Evolutionary conservation across 2,888 invertebrate genomes (phyloP), one percentile per base, ranked within the genome.

Genomic region (Lasioglossum marginatum): DNA sequence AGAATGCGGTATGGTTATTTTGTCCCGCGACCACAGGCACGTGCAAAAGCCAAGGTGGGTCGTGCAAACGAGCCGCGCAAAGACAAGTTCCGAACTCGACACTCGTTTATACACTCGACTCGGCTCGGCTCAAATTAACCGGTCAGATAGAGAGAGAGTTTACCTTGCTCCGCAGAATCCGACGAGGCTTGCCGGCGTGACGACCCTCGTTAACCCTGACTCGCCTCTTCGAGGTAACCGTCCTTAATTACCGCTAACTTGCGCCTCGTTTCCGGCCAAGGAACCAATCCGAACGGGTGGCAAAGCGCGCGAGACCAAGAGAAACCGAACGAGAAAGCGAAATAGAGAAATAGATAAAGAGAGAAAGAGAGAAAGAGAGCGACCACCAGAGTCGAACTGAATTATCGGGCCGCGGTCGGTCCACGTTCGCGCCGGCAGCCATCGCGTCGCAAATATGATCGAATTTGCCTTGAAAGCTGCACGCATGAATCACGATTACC

Each of bases 401-500:
- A 52, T 37, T 57, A 37, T 37, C 8, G 14, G n/a, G 23, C 57
- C 74, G 27, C 40, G 27, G 19, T n/a, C 77, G 23, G 66, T 52
- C 8, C 52, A 23, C 70, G 31, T 66, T 86, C 82, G 70, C 68
- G 37, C 10, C 19, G 34, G 14, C 34, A 23, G 23, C 52, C 23
- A 52, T 66, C 66, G 66, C 66, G 31, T 31, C 66, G 68, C 31
- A 77, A 82, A 72, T 81, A 79, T 80, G 91, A 82, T 84, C 88
- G 81, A 85, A 91, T 91, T 89, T 76, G 79, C 60, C 70, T 40
- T 57, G 77, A 71, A 75, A 79, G 71, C 88, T 78, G 78, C 70
- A 85, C 77, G 82, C 80, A 87, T 91, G 91, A 91, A 91, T 91
- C 91, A 91, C 88, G 90, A 91, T 91, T 91, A 91, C 85, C 81